A percentile compares a stretch with the other conserved stretches of the same genome.
Conservation (phyloP, 2,113 vertebrate species). For the Puntigrus tetrazona region DNA sequence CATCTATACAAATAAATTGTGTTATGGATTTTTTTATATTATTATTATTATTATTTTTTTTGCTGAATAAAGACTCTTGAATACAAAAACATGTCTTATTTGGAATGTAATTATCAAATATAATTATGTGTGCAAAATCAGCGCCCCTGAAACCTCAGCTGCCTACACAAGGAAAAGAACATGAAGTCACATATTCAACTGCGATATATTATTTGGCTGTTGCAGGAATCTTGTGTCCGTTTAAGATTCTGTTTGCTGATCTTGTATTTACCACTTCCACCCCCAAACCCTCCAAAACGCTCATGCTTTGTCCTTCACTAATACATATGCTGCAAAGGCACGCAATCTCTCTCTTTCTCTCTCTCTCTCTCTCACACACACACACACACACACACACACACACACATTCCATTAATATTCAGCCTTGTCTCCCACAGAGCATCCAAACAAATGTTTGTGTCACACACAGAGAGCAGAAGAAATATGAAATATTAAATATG, state of each 20-base stretch:
- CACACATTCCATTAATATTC: conserved; percentile 32
- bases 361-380: too few species aligned
- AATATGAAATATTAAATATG: conserved; percentile 44
- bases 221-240: conserved; percentile 8
- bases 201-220: neutral
- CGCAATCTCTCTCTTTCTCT: neutral
- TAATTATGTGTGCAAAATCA: neutral
- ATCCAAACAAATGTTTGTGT: conserved; percentile 37
- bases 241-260: conserved; percentile 21
- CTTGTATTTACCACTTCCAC: conserved; percentile 6
- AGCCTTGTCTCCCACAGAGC: conserved; percentile 38
- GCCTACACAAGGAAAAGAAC: neutral
- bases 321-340: conserved; percentile 28
- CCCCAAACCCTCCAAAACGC: conserved; percentile 11
- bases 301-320: conserved; percentile 33
- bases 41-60: too few species aligned
- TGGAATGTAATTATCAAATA: neutral
- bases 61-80: neutral
- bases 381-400: neutral
- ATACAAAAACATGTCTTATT: neutral
- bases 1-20: neutral
- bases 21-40: neutral
- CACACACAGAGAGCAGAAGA: conserved; percentile 32
- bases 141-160: conserved; percentile 3
- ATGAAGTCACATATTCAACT: conserved; percentile 7